A percentile compares a stretch with the other conserved stretches of the same genome.
Evolutionary conservation across 2,113 vertebrate species (phyloP).

Genomic region (Xyrauchen texanus): DNA sequence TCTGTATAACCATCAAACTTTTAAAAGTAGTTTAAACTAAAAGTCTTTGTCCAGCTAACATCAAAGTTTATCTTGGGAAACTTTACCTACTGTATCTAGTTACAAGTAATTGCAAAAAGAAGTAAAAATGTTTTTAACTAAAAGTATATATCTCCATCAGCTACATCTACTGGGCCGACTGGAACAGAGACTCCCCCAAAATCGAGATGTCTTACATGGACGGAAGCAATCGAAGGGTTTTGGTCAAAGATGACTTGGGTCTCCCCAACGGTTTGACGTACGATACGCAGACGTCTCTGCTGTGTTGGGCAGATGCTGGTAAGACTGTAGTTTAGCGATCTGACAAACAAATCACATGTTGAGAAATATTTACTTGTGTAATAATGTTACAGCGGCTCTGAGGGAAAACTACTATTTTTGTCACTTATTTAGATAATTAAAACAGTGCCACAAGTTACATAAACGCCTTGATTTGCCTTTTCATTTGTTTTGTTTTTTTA

Average conservation of each 20-base stretch:
- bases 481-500: too few species aligned
- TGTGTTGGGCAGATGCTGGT: conserved; percentile 98
- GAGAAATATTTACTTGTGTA: background rate
- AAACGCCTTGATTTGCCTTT: background rate
- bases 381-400: background rate
- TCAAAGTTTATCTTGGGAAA: too few species aligned
- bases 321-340: conserved; percentile 1
- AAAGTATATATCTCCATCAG: conserved; percentile 64
- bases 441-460: background rate
- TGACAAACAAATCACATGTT: background rate
- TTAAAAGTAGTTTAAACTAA: too few species aligned
- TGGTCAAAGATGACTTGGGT: conserved; percentile 83
- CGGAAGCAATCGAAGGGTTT: conserved; percentile 82
- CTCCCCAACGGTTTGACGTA: conserved; percentile 90
- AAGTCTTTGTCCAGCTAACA: too few species aligned
- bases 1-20: too few species aligned
- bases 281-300: conserved; percentile 78
- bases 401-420: background rate
- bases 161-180: conserved; percentile 92
- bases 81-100: too few species aligned
- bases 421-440: background rate
- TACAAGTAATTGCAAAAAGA: too few species aligned
- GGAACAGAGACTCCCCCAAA: conserved; percentile 91
- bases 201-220: conserved; percentile 95
- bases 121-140: background rate